Evolutionary conservation across 1,140 invertebrate genomes (phyloP), one percentile per base, ranked within the genome.

Genomic region (Philotrypesis tridentata): DNA sequence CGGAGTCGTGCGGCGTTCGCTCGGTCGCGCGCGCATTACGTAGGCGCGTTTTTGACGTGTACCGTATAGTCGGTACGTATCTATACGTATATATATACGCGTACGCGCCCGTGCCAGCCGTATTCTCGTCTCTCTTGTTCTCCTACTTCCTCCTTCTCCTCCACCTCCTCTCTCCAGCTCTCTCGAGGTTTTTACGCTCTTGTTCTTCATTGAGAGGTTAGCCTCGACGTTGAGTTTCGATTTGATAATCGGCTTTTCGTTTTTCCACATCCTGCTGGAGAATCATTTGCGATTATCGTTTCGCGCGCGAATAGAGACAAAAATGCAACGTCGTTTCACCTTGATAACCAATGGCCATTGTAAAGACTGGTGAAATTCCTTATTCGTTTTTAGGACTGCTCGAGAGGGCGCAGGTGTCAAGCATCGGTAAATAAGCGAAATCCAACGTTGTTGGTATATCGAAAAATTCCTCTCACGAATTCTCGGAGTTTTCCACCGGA

Each of bases 121-220:
- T 43, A 63, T 55, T 72, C 78, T 25, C 78, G 68, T 61, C 70
- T 63, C 78, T 80, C 78, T 72, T 72, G 48, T 72, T 80, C 55
- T 73, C 70, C 31, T 63, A 80, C 78, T 80, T 80, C 70, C 78
- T 80, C 25, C 68, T 67, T 1, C 70, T 72, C 70, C 70, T 31
- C 70, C 2, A 0, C 8, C 27, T 40, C 17, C 27, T 12, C 33
- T 8, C 33, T 27, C 9, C 21, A n/a, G 1, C 14, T 43, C 33
- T 1, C 23, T 48, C 12, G 21, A 6, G 25, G n/a, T 25, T n/a
- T 25, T 40, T 14, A 23, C 25, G 31, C 60, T 12, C 33, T n/a
- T 77, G 37, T 77, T 77, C 40, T 43, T 55, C 48, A n/a, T n/a
- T n/a, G 21, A 55, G 48, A 55, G 48, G 48, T n/a, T 14, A 55